Base-by-base conservation (phyloP, 35 echinoderm and acorn worm species). In the Apostichopus japonicus region DNA sequence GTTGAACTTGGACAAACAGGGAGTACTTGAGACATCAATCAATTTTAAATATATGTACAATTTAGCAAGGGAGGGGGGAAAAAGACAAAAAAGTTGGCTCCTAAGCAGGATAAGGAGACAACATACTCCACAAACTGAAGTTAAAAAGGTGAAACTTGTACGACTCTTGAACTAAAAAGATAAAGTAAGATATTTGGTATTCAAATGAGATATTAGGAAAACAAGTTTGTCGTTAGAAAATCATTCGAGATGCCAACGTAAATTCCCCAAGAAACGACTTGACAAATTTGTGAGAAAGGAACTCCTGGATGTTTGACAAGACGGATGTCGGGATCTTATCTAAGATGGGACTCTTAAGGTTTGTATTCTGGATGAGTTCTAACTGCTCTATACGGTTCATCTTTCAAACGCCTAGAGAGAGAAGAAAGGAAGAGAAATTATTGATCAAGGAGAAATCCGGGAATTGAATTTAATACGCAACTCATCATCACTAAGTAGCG, bases 11-110 rank as follows among this genome's bases (percentile, higher is more conserved):
- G 56, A 89, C 86, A 89, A 89, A 89, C 62, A 89, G 86, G 56
- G 22, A 84, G 56, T 89, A 89, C 86, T 89, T 63, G 86, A 89
- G 23, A 53, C 86, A 89, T 89, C 86, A 89, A 89, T 89, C 86
- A 89, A 89, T 89, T 89, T 73, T 67, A 89, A 89, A 89, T 89
- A 63, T 89, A 89, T 89, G 86, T 89, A 89, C 86, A 89, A 89
- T 89, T 23, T 57, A 63, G 16, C 21, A 54, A 13, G 56, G 54
- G 56, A 55, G 81, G 24, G 53, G 44, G n/a, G 79, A 80, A 13
- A 79, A 23, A 52, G 22, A 79, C 77, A 53, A 53, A 80, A 27
- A 13, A 80, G 78, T 15, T 67, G 19, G 6, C 16, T 7, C 15
- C 15, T 21, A 82, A 82, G 79, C 22, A 56, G 54, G 44, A 82